Evolutionary conservation across 2,113 vertebrate species (phyloP).

Genomic region (Climacteris rufus): DNA sequence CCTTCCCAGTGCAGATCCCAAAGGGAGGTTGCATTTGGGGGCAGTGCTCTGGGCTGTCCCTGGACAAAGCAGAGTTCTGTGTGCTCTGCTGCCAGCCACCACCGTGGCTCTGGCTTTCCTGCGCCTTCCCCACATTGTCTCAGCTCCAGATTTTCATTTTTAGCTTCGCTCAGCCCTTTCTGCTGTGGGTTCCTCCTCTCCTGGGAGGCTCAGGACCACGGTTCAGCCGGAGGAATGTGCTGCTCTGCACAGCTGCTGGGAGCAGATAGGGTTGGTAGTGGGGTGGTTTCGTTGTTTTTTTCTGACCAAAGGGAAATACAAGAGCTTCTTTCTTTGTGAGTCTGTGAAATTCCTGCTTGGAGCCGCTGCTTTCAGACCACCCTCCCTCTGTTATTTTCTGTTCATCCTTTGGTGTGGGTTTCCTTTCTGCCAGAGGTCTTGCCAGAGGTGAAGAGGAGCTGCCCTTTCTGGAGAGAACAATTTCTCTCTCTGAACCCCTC

Average conservation of each 20-base stretch:
- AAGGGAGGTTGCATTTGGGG: not conserved
- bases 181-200: conserved; percentile 34
- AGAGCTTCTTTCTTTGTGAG: conserved; percentile 48
- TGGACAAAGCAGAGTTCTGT: not conserved
- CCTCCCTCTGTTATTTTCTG: conserved; percentile 4
- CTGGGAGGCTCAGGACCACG: conserved; percentile 22
- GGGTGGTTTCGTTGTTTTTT: not conserved
- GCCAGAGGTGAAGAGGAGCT: not conserved
- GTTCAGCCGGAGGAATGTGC: conserved; percentile 49
- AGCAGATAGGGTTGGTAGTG: conserved; percentile 22
- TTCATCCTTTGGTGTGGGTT: conserved; percentile 6
- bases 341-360: not conserved
- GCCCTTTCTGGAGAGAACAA: not conserved
- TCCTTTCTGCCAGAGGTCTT: not conserved
- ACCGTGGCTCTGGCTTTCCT: not conserved
- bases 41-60: not conserved
- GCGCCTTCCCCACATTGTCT: not conserved
- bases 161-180: conserved; percentile 54
- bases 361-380: not conserved
- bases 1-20: not conserved
- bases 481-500: not conserved
- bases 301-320: conserved; percentile 34
- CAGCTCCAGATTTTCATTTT: conserved; percentile 42
- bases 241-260: conserved; percentile 57
- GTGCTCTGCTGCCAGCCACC: not conserved